Percentiles rank a stretch among this genome's conserved stretches.
Conservation (phyloP, 2,113 vertebrate genomes). For the Ciconia boyciana region DNA sequence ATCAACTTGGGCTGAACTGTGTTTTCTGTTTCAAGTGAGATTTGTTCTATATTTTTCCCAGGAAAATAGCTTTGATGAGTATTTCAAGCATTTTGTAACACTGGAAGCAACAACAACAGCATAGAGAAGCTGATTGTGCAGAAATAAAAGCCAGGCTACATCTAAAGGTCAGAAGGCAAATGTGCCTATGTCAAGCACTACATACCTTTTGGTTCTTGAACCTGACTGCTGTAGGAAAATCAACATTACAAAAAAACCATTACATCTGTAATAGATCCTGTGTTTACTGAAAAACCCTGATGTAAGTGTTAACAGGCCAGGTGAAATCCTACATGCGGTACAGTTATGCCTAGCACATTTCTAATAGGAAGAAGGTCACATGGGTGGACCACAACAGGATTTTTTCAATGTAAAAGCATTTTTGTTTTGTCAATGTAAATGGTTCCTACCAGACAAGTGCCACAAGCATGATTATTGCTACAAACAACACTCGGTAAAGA, state of each 20-base stretch:
- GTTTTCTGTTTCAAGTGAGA: background rate
- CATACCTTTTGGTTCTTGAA: background rate
- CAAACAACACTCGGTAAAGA: background rate
- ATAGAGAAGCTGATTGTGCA: conserved; percentile 6
- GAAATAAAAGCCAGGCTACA: background rate
- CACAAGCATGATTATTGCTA: background rate
- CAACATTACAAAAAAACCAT: background rate
- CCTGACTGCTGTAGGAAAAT: background rate
- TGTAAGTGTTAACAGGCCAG: background rate
- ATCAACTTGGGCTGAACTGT: background rate
- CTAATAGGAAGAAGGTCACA: background rate
- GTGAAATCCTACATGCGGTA: background rate
- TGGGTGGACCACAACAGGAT: background rate
- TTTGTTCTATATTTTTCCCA: background rate
- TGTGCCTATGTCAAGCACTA: conserved; percentile 5
- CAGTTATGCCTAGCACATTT: background rate
- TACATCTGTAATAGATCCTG: background rate
- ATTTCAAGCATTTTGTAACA: conserved; percentile 24
- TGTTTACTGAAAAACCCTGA: conserved; percentile 12
- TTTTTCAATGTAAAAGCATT: background rate
- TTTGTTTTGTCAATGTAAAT: background rate
- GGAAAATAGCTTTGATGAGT: conserved; percentile 28
- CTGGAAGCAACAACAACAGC: background rate
- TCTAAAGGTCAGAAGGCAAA: conserved; percentile 21
- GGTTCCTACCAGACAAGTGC: background rate